Evolutionary conservation across 2,888 invertebrate genomes (phyloP).

Genomic region (Clitarchus hookeri): DNA sequence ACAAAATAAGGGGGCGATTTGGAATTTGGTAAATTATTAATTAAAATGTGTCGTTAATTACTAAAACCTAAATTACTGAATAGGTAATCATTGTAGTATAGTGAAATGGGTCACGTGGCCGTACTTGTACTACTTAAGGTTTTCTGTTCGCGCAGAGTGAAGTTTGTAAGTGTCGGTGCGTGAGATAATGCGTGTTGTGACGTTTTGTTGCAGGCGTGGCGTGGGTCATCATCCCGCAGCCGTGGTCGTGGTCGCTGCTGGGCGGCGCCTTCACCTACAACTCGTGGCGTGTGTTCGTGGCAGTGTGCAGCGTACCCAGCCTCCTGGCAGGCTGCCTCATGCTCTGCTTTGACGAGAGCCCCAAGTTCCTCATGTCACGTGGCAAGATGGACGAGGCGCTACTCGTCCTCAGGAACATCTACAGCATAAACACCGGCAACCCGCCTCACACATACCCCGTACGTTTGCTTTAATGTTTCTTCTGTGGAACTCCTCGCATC

Average conservation of each 20-base stretch:
- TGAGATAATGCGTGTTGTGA: background rate
- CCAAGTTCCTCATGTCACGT: slow-evolving; percentile 60
- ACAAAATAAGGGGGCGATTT: too few relatives aligned
- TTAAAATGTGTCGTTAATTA: too few relatives aligned
- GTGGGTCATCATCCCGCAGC: slow-evolving; percentile 44
- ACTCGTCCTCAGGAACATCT: slow-evolving; percentile 61
- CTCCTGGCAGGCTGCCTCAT: slow-evolving; percentile 59
- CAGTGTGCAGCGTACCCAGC: slow-evolving; percentile 64
- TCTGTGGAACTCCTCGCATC: too few relatives aligned
- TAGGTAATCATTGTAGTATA: too few relatives aligned
- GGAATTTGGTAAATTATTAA: too few relatives aligned
- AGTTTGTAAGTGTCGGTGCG: too few relatives aligned
- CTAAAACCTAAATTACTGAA: too few relatives aligned
- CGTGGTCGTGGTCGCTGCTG: slow-evolving; percentile 42
- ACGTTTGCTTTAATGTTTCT: slow-evolving; percentile 44
- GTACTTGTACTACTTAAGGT: too few relatives aligned
- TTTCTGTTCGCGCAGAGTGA: too few relatives aligned
- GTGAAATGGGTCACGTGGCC: too few relatives aligned
- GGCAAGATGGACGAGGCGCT: slow-evolving; percentile 59
- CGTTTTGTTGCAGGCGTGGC: slow-evolving; percentile 42
- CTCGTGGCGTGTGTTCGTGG: slow-evolving; percentile 67
- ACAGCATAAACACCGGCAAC: slow-evolving; percentile 59
- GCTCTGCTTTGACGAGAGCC: slow-evolving; percentile 62
- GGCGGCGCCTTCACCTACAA: slow-evolving; percentile 56
- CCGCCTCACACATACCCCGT: slow-evolving; percentile 58